A percentile compares a stretch with the other conserved stretches of the same genome.
Evolutionary conservation across 2,888 invertebrate species (phyloP).

Genomic region (Siphlonurus alternatus): DNA sequence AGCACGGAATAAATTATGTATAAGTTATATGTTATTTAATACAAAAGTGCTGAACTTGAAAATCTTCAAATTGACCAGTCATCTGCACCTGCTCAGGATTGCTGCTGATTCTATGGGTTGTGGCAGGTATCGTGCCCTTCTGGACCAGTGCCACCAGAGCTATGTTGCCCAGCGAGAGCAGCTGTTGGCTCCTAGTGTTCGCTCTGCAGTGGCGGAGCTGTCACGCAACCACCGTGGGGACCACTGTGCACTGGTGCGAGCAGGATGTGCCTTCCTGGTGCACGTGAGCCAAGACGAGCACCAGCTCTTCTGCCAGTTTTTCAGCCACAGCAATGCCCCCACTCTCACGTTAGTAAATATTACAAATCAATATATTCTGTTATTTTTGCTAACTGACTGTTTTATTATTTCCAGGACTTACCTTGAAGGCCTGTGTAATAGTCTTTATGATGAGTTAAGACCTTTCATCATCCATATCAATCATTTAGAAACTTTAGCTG

Average conservation of each 20-base stretch:
- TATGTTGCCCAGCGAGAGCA: conserved; percentile 58
- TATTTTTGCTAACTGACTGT: too few species aligned
- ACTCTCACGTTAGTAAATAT: conserved; percentile 44
- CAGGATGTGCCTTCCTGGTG: conserved; percentile 76
- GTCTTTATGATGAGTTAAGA: conserved; percentile 78
- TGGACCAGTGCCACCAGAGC: conserved; percentile 65
- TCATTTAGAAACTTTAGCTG: conserved; percentile 92
- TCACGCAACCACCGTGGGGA: conserved; percentile 44
- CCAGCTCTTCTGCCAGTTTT: conserved; percentile 81
- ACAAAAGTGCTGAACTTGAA: too few species aligned
- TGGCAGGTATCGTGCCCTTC: conserved; percentile 45
- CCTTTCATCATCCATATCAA: conserved; percentile 93
- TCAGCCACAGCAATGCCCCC: conserved; percentile 36
- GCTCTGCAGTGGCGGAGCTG: conserved; percentile 47
- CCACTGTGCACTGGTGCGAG: conserved; percentile 68
- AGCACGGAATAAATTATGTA: too few species aligned
- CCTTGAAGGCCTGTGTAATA: conserved; percentile 67
- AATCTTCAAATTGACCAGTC: neutral
- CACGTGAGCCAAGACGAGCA: conserved; percentile 92
- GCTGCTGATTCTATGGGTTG: conserved; percentile 28
- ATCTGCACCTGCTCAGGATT: neutral
- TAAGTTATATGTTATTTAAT: too few species aligned
- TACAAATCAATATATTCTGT: too few species aligned
- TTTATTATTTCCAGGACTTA: conserved; percentile 40
- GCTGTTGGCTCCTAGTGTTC: conserved; percentile 36